Percentiles rank a stretch among this genome's conserved stretches.
These are phyloP conservation scores for Mormoops blainvillei DNA, from an alignment of 2,113 vertebrate species.

Conservation along the genomic window DNA sequence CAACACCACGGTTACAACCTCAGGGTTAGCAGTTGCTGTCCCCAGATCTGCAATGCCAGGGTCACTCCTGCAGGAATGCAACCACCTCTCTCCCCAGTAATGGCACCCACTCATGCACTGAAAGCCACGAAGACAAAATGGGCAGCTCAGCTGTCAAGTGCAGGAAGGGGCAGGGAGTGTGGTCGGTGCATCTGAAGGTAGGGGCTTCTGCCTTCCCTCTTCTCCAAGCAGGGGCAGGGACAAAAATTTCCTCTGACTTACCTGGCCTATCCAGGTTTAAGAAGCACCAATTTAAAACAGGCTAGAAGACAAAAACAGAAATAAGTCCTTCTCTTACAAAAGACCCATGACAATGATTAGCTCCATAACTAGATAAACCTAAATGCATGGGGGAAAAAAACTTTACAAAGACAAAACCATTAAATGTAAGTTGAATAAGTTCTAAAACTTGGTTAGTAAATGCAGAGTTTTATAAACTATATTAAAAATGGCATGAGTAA, in stretches of 20 bases:
- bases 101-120: fast-evolving
- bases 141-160: background rate
- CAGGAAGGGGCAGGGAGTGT: background rate
- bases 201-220: background rate
- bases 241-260: background rate
- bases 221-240: background rate
- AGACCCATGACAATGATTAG: background rate
- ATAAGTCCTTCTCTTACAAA: background rate
- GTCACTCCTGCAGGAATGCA: no score
- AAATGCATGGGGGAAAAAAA: background rate
- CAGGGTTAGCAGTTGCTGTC: no score
- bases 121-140: background rate
- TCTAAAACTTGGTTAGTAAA: background rate
- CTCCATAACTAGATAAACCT: background rate
- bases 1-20: fast-evolving
- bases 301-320: background rate
- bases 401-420: background rate
- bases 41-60: background rate
- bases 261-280: background rate
- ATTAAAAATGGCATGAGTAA: background rate
- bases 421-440: background rate
- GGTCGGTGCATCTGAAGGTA: fast-evolving
- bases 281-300: background rate
- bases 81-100: background rate
- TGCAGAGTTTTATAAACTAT: background rate